Evolutionary conservation across 2,888 invertebrate genomes (phyloP).

Genomic region (Eristalis tenax): DNA sequence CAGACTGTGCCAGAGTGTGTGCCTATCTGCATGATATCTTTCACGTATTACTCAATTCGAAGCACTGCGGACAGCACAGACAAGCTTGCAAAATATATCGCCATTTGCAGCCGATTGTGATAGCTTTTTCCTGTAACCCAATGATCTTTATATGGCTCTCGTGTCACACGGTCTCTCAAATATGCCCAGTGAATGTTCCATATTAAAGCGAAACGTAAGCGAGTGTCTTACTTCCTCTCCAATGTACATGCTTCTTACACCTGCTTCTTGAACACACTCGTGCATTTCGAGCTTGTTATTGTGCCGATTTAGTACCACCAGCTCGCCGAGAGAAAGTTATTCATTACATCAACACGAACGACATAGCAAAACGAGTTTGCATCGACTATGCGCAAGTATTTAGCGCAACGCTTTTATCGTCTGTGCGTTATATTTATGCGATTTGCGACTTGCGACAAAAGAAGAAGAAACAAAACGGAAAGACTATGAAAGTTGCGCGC

Average conservation of each 20-base stretch:
- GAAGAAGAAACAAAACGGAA: background rate
- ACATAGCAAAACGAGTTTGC: constrained; percentile 63
- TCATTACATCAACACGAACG: constrained; percentile 68
- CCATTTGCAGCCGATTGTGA: constrained; percentile 7
- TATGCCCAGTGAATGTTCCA: background rate
- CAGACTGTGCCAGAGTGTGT: background rate
- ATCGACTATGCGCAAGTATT: constrained; percentile 51
- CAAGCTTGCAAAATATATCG: background rate
- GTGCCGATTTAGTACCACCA: constrained; percentile 51
- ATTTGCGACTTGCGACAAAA: constrained; percentile 6
- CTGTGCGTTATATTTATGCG: constrained; percentile 20
- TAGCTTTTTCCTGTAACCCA: constrained; percentile 47
- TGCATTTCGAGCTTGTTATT: constrained; percentile 23
- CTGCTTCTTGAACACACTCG: background rate
- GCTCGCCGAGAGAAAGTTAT: constrained; percentile 64
- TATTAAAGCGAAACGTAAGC: constrained; percentile 21
- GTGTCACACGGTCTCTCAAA: constrained; percentile 15
- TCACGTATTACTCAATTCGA: background rate
- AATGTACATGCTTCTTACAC: background rate
- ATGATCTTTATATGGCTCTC: constrained; percentile 23
- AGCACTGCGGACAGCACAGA: background rate
- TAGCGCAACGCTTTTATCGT: constrained; percentile 64
- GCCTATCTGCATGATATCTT: background rate
- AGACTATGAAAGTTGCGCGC: constrained; percentile 26
- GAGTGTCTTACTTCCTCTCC: constrained; percentile 54